Evolutionary conservation across 2,113 vertebrate genomes (phyloP).

Genomic region (Eulacestoma nigropectus): DNA sequence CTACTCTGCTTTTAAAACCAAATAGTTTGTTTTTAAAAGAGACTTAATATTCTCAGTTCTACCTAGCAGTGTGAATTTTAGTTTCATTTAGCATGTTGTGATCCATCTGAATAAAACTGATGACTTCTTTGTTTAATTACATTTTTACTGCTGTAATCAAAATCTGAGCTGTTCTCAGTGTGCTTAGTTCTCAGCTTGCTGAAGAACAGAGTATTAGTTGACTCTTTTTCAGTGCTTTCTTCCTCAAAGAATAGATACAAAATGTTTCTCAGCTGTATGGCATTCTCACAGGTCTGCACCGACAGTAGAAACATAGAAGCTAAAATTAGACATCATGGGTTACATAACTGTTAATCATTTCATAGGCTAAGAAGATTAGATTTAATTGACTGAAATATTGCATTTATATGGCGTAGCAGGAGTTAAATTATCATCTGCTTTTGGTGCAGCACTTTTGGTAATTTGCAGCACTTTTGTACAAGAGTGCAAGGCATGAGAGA

Average conservation of each 20-base stretch:
- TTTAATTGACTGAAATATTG: slow-evolving; percentile 53
- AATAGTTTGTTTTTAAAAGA: background rate
- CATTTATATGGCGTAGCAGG: background rate
- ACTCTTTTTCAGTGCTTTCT: background rate
- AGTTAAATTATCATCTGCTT: background rate
- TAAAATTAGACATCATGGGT: slow-evolving; percentile 35
- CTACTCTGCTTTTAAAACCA: background rate
- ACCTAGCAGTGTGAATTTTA: background rate
- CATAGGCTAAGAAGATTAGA: slow-evolving; percentile 28
- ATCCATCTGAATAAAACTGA: background rate
- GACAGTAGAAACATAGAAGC: slow-evolving; percentile 26
- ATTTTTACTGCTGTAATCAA: background rate
- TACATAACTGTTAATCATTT: slow-evolving; percentile 58
- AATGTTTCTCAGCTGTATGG: background rate
- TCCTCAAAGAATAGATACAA: background rate
- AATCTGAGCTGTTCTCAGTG: background rate
- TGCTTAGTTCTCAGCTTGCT: background rate
- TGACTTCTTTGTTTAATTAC: background rate
- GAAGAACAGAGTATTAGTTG: background rate
- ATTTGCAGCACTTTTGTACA: background rate
- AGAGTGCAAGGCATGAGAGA: background rate
- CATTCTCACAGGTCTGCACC: background rate
- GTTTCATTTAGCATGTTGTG: background rate
- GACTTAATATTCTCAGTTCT: background rate
- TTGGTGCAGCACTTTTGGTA: too few species aligned